These are phyloP conservation scores for Pseudomyrmex gracilis DNA, from an alignment of 1,140 invertebrate species.

Conservation along the genomic window DNA sequence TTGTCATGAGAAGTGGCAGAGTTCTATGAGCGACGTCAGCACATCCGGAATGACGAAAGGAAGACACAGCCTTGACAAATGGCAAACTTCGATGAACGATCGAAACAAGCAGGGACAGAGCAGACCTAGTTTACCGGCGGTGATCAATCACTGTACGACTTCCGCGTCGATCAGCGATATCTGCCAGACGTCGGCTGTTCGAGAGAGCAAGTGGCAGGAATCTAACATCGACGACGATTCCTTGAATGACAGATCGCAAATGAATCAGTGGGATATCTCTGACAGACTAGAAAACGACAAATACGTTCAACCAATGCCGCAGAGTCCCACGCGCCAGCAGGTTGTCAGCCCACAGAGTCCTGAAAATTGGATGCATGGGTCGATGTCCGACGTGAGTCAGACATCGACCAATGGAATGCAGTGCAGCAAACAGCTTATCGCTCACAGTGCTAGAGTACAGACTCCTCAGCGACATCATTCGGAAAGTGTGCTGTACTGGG, in stretches of 20 bases:
- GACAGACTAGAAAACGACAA: slow-evolving; percentile 69
- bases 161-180: slow-evolving; percentile 66
- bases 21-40: slow-evolving; percentile 86
- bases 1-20: slow-evolving; percentile 85
- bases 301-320: slow-evolving; percentile 72
- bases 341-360: slow-evolving; percentile 61
- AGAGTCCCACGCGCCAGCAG: slow-evolving; percentile 73
- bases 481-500: slow-evolving; percentile 91
- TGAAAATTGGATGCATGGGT: slow-evolving; percentile 79
- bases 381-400: slow-evolving; percentile 80
- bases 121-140: slow-evolving; percentile 71
- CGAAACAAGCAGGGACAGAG: slow-evolving; percentile 74
- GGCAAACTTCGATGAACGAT: slow-evolving; percentile 81
- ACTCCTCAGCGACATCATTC: slow-evolving; percentile 93
- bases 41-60: slow-evolving; percentile 67
- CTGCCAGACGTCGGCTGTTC: slow-evolving; percentile 64
- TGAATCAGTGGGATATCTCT: slow-evolving; percentile 71
- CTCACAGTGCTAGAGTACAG: slow-evolving; percentile 92
- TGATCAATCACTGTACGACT: slow-evolving; percentile 71
- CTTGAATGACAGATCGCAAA: slow-evolving; percentile 60
- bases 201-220: slow-evolving; percentile 78
- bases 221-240: slow-evolving; percentile 76
- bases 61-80: slow-evolving; percentile 74
- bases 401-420: slow-evolving; percentile 74
- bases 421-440: slow-evolving; percentile 89